These are phyloP conservation scores for Cisticola juncidis DNA, from an alignment of 2,113 vertebrate genomes.

Conservation along the genomic window DNA sequence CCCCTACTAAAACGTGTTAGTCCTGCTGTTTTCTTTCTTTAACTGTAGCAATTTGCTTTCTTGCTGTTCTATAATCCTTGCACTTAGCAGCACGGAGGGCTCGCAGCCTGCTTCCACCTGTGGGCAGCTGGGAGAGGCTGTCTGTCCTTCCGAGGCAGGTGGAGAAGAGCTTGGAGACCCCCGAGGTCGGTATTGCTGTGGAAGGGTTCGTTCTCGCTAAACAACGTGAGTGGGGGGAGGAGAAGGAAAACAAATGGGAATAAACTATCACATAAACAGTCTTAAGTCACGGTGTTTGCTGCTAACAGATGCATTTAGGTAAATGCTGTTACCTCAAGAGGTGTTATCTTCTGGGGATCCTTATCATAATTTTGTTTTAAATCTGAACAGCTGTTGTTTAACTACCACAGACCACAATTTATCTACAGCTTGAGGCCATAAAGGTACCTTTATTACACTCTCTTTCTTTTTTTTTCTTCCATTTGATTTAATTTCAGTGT, in stretches of 20 bases:
- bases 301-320: conserved; percentile 82
- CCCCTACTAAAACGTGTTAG: conserved; percentile 5
- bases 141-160: not conserved
- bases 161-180: not conserved
- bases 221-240: not conserved
- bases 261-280: conserved; percentile 55
- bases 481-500: conserved; percentile 82
- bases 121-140: conserved; percentile 3
- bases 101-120: not conserved
- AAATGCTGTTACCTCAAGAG: conserved; percentile 81
- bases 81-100: not conserved
- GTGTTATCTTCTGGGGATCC: conserved; percentile 87
- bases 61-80: conserved; percentile 50
- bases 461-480: conserved; percentile 68
- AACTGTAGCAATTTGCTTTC: not conserved
- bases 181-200: not conserved
- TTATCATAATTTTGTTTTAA: conserved; percentile 92
- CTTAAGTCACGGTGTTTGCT: conserved; percentile 63
- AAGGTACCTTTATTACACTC: conserved; percentile 80
- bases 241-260: conserved; percentile 43
- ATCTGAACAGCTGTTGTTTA: conserved; percentile 94
- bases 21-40: conserved; percentile 61
- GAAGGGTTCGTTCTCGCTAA: not conserved
- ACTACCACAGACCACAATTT: conserved; percentile 91
- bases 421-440: conserved; percentile 87